These are phyloP conservation scores for Morpho helenor DNA, from an alignment of 2,888 invertebrate species.

Conservation along the genomic window DNA sequence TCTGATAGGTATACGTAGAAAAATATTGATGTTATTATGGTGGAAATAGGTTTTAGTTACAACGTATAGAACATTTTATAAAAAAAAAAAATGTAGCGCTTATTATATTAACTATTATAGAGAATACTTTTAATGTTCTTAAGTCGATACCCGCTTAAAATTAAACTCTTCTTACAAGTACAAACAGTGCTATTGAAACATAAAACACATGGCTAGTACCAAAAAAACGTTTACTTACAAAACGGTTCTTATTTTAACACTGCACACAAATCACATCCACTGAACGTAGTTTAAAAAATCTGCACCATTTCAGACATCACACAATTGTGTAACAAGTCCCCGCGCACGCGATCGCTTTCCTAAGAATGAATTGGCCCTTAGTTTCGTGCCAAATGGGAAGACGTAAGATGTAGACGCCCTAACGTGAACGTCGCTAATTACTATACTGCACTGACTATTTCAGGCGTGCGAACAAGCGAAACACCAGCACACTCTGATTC, in stretches of 20 bases:
- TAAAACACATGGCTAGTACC: conserved; percentile 14
- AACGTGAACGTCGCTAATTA: conserved; percentile 53
- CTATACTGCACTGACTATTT: conserved; percentile 60
- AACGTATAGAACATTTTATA: no score
- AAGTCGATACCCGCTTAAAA: no score
- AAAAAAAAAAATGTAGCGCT: no score
- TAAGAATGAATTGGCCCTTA: conserved; percentile 7
- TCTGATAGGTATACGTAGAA: no score
- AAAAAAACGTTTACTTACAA: conserved; percentile 9
- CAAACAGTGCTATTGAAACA: neutral
- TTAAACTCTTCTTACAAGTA: no score
- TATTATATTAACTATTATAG: no score
- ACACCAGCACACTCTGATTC: conserved; percentile 64
- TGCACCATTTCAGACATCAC: conserved; percentile 4
- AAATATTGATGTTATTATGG: no score
- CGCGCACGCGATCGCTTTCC: conserved; percentile 6
- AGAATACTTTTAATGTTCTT: no score
- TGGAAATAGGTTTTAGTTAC: no score
- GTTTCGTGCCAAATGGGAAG: conserved; percentile 11
- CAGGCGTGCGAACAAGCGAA: conserved; percentile 57
- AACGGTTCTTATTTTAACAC: conserved; percentile 7
- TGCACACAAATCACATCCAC: conserved; percentile 1
- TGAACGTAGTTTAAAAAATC: neutral
- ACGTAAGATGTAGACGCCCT: conserved; percentile 34
- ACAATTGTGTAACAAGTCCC: conserved; percentile 9